A percentile compares a stretch with the other conserved stretches of the same genome.
Conservation (phyloP, 2,113 vertebrate species). For the Nannospalax galili region DNA sequence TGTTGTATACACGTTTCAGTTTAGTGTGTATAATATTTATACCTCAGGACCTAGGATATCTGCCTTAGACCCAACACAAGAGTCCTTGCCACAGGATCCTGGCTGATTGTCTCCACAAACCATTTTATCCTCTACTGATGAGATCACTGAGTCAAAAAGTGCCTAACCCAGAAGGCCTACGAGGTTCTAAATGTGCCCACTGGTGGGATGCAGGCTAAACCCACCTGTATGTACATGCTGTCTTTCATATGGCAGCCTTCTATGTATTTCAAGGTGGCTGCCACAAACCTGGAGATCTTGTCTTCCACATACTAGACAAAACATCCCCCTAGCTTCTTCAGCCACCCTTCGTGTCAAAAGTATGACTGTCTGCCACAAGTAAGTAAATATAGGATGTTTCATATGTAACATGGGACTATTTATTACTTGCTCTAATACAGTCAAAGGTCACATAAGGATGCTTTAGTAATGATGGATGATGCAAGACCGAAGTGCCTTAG, state of each 20-base stretch:
- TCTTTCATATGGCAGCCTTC: neutral
- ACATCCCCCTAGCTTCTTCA: neutral
- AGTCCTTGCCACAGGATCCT: neutral
- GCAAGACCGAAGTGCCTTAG: neutral
- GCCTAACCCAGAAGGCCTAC: neutral
- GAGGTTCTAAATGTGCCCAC: no score
- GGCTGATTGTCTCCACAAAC: neutral
- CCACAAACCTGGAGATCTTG: neutral
- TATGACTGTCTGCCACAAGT: neutral
- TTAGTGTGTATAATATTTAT: neutral
- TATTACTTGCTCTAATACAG: neutral
- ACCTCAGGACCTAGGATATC: neutral
- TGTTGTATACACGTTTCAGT: neutral
- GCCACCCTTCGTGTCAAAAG: neutral
- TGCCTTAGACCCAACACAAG: neutral
- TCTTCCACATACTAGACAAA: neutral
- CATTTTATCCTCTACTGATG: neutral
- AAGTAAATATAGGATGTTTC: neutral
- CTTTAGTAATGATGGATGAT: neutral
- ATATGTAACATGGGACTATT: neutral
- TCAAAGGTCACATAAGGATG: neutral
- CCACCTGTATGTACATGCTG: accelerated
- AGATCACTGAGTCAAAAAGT: neutral
- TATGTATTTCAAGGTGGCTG: neutral
- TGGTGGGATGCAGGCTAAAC: neutral